Evolutionary conservation across 2,888 invertebrate genomes (phyloP).

Genomic region (Amiota communis): DNA sequence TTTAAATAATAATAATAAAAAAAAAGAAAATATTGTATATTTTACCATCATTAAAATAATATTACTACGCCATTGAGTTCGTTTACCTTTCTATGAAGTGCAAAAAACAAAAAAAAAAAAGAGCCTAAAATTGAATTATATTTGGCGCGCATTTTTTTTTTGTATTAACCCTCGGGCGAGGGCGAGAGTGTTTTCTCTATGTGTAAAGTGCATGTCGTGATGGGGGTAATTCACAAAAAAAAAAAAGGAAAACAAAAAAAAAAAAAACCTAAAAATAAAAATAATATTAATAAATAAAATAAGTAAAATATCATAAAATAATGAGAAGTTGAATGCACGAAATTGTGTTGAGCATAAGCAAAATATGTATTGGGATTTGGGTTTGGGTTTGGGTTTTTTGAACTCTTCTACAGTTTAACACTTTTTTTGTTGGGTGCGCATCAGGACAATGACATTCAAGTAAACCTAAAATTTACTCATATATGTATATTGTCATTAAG

Average conservation of each 20-base stretch:
- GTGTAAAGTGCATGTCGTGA: neutral
- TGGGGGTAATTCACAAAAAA: neutral
- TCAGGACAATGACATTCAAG: neutral
- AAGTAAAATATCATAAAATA: neutral
- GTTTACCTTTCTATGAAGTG: constrained; percentile 33
- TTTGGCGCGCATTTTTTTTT: constrained; percentile 35
- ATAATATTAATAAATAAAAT: neutral
- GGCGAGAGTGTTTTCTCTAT: too few species aligned
- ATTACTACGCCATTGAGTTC: constrained; percentile 46
- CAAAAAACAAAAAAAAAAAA: too few species aligned
- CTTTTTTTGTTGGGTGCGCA: neutral
- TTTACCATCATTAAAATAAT: constrained; percentile 17
- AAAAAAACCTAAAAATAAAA: too few species aligned
- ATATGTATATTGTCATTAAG: neutral
- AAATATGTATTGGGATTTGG: constrained; percentile 1
- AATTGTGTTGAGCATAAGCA: constrained; percentile 15
- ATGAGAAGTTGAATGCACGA: constrained; percentile 21
- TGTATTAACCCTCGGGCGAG: too few species aligned
- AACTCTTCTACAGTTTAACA: neutral
- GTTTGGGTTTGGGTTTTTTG: neutral
- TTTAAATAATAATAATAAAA: constrained; percentile 1
- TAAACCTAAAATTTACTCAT: neutral
- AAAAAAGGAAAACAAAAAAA: too few species aligned
- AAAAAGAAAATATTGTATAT: neutral
- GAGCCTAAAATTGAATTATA: neutral